Evolutionary conservation across 92 coral and sea anemone species (phyloP).

Genomic region (Isaurus tuberculatus): DNA sequence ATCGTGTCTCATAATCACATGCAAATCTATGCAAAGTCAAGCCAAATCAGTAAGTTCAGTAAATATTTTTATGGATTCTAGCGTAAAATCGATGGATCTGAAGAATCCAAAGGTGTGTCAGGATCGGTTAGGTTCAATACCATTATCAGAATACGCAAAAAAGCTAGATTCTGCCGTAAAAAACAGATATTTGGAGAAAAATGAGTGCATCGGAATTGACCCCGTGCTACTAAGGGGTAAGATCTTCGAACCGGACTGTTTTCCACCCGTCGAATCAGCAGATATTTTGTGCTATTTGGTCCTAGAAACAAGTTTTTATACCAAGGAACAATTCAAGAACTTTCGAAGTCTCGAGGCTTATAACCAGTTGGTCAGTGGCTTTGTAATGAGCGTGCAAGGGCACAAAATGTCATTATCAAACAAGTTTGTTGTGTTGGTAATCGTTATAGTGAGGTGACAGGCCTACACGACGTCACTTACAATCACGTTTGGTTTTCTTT

Average conservation of each 20-base stretch:
- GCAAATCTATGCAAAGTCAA: no score
- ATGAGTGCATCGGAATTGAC: not conserved
- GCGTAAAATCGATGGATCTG: no score
- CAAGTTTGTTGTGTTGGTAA: not conserved
- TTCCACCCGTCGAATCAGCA: not conserved
- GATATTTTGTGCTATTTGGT: not conserved
- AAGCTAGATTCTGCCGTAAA: not conserved
- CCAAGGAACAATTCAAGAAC: not conserved
- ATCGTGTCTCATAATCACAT: no score
- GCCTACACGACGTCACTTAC: no score
- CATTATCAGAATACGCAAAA: not conserved
- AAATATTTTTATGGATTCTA: no score
- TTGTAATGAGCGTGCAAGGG: slow-evolving; percentile 53
- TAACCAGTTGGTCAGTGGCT: not conserved
- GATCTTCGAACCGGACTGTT: not conserved
- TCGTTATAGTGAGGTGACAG: no score
- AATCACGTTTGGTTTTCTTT: no score
- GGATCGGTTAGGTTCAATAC: no score
- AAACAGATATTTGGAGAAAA: not conserved
- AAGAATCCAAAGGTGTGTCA: no score
- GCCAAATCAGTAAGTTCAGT: no score
- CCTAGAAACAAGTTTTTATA: not conserved
- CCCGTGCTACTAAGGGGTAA: not conserved
- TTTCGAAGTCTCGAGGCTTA: not conserved
- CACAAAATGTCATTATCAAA: slow-evolving; percentile 41